A percentile compares a stretch with the other conserved stretches of the same genome.
These are phyloP conservation scores for Saguinus midas DNA, from an alignment of 2,113 vertebrate genomes.

Conservation along the genomic window DNA sequence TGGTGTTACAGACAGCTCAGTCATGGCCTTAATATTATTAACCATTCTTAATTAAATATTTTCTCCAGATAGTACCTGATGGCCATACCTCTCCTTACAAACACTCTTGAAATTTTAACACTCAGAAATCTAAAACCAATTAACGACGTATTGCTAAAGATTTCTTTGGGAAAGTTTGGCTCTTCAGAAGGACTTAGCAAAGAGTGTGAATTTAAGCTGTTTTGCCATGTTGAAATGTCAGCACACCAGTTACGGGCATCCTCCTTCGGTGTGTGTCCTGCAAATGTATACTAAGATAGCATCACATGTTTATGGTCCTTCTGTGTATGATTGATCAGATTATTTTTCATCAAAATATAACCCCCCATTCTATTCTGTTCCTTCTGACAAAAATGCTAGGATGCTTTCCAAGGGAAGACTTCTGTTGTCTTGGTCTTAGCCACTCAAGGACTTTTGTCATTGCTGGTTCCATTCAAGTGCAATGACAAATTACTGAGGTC, in stretches of 20 bases:
- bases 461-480: neutral
- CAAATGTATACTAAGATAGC: neutral
- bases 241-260: neutral
- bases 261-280: neutral
- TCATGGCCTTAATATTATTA: neutral
- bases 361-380: neutral
- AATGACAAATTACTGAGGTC: neutral
- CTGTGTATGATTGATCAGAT: neutral
- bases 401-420: neutral
- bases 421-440: neutral
- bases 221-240: neutral
- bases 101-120: neutral
- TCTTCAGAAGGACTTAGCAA: neutral
- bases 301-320: too few relatives aligned
- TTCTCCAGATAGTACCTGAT: neutral
- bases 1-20: neutral
- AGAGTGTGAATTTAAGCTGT: neutral
- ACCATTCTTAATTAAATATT: neutral
- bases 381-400: neutral
- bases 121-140: neutral
- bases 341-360: neutral
- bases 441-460: neutral
- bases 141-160: neutral
- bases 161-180: neutral
- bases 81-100: neutral